Percentiles rank a stretch among this genome's conserved stretches.
Conservation (phyloP, 1,140 invertebrate species). For the Camponotus vicinus region DNA sequence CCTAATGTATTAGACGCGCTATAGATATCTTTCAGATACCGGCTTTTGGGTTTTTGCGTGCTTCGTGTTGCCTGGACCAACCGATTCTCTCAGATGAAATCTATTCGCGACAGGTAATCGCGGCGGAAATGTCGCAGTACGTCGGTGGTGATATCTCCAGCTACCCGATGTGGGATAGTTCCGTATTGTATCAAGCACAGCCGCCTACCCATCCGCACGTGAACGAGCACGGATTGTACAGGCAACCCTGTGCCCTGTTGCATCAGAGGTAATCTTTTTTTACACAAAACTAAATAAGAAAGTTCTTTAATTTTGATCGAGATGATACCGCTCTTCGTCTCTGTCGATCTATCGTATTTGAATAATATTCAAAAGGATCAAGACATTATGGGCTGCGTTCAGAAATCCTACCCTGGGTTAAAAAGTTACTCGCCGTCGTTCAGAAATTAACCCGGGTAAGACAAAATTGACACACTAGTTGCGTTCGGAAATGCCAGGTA, state of each 20-base stretch:
- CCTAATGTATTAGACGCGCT: not conserved
- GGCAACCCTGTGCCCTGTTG: conserved; percentile 84
- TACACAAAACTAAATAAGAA: not conserved
- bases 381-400: no score
- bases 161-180: conserved; percentile 85
- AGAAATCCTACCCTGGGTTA: no score
- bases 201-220: conserved; percentile 83
- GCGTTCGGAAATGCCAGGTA: no score
- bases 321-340: not conserved
- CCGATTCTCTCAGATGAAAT: conserved; percentile 22
- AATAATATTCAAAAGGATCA: no score
- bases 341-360: no score
- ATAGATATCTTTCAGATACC: not conserved
- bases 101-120: conserved; percentile 79
- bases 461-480: no score
- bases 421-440: no score
- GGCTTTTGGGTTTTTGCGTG: not conserved
- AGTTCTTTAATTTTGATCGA: not conserved
- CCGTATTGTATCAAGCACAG: conserved; percentile 83
- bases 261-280: conserved; percentile 83
- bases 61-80: not conserved
- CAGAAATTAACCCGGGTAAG: no score
- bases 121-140: conserved; percentile 84
- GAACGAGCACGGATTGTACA: conserved; percentile 84
- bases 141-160: conserved; percentile 82